Percentiles rank a stretch among this genome's conserved stretches.
phyloP scores from a whole-genome alignment of 2,888 invertebrate species.

The Nezara viridula region DNA sequence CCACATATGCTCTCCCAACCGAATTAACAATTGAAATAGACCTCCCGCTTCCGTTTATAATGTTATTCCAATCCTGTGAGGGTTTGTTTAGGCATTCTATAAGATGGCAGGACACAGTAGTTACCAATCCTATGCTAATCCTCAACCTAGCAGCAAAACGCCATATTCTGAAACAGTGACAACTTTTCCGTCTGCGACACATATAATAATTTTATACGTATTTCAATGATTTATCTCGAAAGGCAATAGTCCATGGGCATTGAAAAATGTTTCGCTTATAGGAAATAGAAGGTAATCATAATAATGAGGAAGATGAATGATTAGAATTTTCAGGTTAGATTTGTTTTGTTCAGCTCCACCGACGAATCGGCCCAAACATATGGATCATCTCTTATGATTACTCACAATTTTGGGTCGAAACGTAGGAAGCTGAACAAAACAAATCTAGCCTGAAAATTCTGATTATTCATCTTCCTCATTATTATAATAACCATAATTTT shows the following conservation, averaged over 20 bases:
- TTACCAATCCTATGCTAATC: constrained; percentile 39
- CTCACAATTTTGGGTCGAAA: too few relatives aligned
- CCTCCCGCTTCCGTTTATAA: constrained; percentile 31
- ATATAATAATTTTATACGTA: background rate
- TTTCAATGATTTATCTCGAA: background rate
- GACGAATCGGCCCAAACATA: too few relatives aligned
- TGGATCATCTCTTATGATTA: too few relatives aligned
- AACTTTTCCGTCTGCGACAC: background rate
- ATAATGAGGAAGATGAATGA: too few relatives aligned
- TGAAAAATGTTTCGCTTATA: too few relatives aligned
- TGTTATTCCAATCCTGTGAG: constrained; percentile 43
- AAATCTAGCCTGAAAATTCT: too few relatives aligned
- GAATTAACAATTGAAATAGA: constrained; percentile 45
- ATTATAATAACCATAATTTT: too few relatives aligned
- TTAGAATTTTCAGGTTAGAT: too few relatives aligned
- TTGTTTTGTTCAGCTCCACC: too few relatives aligned
- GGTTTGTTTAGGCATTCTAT: constrained; percentile 45
- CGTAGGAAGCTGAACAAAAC: too few relatives aligned
- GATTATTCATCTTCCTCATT: too few relatives aligned
- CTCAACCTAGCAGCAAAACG: background rate
- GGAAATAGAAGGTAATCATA: too few relatives aligned
- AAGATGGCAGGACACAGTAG: constrained; percentile 2
- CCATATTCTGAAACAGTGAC: background rate
- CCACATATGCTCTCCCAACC: background rate
- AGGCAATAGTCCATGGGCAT: background rate